Evolutionary conservation across 1,140 invertebrate genomes (phyloP).

Genomic region (Amphibalanus amphitrite): DNA sequence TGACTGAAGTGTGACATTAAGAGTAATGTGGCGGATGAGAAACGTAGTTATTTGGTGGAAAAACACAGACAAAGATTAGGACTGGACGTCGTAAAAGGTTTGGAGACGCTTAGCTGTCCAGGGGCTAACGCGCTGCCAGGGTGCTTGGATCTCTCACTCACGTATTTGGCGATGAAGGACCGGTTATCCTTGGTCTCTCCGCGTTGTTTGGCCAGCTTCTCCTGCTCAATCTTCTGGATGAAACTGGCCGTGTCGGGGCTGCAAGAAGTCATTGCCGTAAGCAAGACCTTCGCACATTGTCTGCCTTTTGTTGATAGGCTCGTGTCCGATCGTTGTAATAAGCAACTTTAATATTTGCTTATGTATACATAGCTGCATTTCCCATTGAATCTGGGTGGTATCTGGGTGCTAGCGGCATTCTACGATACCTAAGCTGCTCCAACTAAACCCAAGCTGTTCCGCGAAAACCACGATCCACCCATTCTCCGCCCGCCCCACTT

Average conservation of each 20-base stretch:
- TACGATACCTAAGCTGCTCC: neutral
- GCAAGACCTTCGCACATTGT: neutral
- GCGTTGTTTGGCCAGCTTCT: slow-evolving; percentile 70
- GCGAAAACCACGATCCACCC: neutral
- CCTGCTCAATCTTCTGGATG: slow-evolving; percentile 75
- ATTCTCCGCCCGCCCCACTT: neutral
- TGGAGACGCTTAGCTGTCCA: too few species aligned
- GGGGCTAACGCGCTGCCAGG: too few species aligned
- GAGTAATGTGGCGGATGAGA: slow-evolving; percentile 35
- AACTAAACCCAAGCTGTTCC: neutral
- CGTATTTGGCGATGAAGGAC: slow-evolving; percentile 92
- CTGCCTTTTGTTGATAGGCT: neutral
- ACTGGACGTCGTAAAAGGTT: too few species aligned
- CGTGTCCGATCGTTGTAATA: neutral
- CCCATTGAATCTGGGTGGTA: neutral
- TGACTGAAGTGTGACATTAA: too few species aligned
- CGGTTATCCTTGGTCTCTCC: slow-evolving; percentile 80
- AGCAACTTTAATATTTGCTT: neutral
- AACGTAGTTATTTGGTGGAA: too few species aligned
- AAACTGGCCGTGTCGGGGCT: slow-evolving; percentile 82
- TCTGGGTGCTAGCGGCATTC: neutral
- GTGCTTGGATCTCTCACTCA: slow-evolving; percentile 48
- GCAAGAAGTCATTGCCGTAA: slow-evolving; percentile 4
- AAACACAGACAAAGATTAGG: too few species aligned
- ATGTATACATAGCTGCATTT: neutral